These are phyloP conservation scores for Eulemur rufifrons DNA, from an alignment of 2,113 vertebrate genomes.

Conservation along the genomic window DNA sequence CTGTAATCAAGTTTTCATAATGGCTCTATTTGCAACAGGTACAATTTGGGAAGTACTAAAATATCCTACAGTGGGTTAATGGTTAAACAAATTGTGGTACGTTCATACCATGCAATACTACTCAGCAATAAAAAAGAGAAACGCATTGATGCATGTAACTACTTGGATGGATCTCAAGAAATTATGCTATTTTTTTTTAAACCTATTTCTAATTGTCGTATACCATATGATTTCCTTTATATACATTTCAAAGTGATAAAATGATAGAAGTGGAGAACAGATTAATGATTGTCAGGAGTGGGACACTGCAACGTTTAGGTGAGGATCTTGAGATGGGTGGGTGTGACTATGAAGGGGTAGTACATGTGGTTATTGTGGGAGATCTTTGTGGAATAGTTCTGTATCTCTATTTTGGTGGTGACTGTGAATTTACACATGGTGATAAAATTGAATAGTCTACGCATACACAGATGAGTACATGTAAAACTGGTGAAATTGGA, in stretches of 20 bases:
- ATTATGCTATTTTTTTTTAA: not conserved
- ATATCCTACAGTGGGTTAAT: not conserved
- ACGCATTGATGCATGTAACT: not conserved
- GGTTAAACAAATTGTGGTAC: not conserved
- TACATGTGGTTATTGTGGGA: not conserved
- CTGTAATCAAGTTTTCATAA: conserved; percentile 45
- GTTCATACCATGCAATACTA: not conserved
- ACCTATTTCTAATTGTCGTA: not conserved
- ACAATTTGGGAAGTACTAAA: conserved; percentile 39
- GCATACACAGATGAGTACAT: not conserved
- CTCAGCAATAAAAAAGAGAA: not conserved
- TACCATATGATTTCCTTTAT: not conserved
- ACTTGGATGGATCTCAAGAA: not conserved
- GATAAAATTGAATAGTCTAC: not conserved
- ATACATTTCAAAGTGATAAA: conserved; percentile 27
- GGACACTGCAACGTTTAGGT: not conserved
- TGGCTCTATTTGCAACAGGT: not conserved
- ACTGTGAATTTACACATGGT: conserved; percentile 11
- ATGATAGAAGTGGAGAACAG: not conserved
- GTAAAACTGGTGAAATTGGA: not conserved
- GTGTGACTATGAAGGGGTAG: not conserved
- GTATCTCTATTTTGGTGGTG: not conserved
- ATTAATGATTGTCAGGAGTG: not conserved
- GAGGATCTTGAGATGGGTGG: not conserved
- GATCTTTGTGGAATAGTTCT: conserved; percentile 1